Evolutionary conservation across 2,797 vertebrate species (phyloP).

Genomic region (Protonibea diacanthus): DNA sequence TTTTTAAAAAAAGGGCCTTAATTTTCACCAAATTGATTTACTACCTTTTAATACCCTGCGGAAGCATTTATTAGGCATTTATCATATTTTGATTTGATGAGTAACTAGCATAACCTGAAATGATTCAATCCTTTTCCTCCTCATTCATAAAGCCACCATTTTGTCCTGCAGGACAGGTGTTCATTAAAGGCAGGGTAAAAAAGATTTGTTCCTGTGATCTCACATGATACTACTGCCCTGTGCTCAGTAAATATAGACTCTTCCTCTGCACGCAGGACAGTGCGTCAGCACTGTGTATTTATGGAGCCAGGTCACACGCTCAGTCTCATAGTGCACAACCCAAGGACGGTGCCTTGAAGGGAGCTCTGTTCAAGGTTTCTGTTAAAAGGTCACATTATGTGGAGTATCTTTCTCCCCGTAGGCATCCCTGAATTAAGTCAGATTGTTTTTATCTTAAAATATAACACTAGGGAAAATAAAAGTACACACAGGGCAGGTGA

Average conservation of each 20-base stretch:
- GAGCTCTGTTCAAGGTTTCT: conserved; percentile 27
- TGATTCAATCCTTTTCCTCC: background rate
- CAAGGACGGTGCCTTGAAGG: conserved; percentile 53
- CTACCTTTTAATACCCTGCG: no score
- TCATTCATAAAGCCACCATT: background rate
- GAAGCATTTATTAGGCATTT: background rate
- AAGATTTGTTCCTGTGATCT: conserved; percentile 55
- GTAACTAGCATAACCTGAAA: background rate
- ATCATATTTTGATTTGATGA: background rate
- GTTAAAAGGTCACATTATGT: conserved; percentile 50
- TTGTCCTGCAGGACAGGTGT: conserved; percentile 16
- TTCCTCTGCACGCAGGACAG: conserved; percentile 53
- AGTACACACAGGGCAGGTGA: background rate
- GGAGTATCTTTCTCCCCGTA: background rate
- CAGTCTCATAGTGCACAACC: conserved; percentile 53
- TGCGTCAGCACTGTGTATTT: conserved; percentile 83
- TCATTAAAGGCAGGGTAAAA: conserved; percentile 13
- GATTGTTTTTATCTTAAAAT: conserved; percentile 19
- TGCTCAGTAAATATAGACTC: conserved; percentile 82
- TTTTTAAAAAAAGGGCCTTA: no score
- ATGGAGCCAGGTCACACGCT: conserved; percentile 79
- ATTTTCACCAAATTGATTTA: no score
- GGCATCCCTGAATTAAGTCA: background rate
- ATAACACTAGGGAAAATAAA: background rate
- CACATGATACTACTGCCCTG: conserved; percentile 61